phyloP scores from a whole-genome alignment of 37 sponge, comb jelly and placozoan species.

The Ianthella basta region DNA sequence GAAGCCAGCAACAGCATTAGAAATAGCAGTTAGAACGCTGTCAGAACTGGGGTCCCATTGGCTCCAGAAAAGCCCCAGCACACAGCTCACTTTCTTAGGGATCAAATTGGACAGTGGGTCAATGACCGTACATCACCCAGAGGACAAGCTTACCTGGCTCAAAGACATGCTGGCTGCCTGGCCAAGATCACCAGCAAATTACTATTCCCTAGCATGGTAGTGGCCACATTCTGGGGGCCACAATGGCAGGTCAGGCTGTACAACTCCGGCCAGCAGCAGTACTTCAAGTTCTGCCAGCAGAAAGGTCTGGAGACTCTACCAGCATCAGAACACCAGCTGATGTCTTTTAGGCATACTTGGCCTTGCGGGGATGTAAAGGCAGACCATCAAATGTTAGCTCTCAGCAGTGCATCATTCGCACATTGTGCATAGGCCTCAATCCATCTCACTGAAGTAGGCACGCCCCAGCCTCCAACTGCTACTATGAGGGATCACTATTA shows the following conservation, averaged over 20 bases:
- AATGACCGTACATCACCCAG: slow-evolving; percentile 32
- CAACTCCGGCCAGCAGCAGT: not conserved
- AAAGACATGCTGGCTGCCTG: not conserved
- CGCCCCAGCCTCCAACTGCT: no score
- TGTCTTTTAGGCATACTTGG: not conserved
- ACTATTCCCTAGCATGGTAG: not conserved
- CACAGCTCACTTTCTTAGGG: slow-evolving; percentile 36
- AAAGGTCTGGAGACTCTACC: not conserved
- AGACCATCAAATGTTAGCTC: slow-evolving; percentile 1
- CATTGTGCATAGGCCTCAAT: not conserved
- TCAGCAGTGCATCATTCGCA: not conserved
- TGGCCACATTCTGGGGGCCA: not conserved
- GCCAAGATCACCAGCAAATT: slow-evolving; percentile 11
- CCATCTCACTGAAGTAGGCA: no score
- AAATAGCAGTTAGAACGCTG: not conserved
- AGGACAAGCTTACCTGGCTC: slow-evolving; percentile 34
- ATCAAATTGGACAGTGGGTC: slow-evolving; percentile 29
- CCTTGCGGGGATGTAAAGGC: not conserved
- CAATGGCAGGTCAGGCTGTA: not conserved
- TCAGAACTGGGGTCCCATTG: slow-evolving; percentile 36
- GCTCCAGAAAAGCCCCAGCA: slow-evolving; percentile 41
- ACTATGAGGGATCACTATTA: not conserved
- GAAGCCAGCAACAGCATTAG: not conserved
- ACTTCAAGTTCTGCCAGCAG: slow-evolving; percentile 8
- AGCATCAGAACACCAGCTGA: slow-evolving; percentile 1